These are phyloP conservation scores for Periplaneta americana DNA, from an alignment of 1,140 invertebrate genomes.

Conservation along the genomic window DNA sequence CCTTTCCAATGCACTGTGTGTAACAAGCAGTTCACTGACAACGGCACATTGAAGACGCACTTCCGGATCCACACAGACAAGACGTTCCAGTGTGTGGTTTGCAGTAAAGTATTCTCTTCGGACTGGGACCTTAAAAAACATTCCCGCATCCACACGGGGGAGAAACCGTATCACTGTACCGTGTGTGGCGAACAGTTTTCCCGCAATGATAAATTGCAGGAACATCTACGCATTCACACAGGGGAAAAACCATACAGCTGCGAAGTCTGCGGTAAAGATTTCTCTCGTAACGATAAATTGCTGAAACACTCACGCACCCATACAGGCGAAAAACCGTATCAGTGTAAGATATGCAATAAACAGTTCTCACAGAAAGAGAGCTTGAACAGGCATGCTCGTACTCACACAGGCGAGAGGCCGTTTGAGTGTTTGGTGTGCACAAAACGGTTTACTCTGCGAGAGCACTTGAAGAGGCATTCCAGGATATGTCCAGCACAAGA, in stretches of 20 bases:
- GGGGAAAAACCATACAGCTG: background rate
- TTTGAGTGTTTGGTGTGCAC: background rate
- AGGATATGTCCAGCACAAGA: constrained; percentile 1
- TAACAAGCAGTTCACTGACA: background rate
- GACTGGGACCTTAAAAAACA: background rate
- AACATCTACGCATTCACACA: background rate
- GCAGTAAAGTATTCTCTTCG: background rate
- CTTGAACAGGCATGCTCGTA: background rate
- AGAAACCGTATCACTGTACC: background rate
- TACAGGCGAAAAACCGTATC: background rate
- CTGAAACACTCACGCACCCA: background rate
- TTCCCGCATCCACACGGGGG: background rate
- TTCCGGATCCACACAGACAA: background rate
- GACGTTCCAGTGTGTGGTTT: background rate
- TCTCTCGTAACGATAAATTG: background rate
- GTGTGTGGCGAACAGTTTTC: background rate
- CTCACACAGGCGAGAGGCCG: background rate
- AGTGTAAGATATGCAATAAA: background rate
- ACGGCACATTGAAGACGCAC: background rate
- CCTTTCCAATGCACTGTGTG: background rate
- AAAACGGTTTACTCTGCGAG: background rate
- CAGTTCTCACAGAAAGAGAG: background rate
- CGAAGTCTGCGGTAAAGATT: background rate
- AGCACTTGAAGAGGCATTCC: background rate
- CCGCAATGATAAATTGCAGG: background rate